Evolutionary conservation across 2,888 invertebrate genomes (phyloP).

Genomic region (Poecilus cupreus): DNA sequence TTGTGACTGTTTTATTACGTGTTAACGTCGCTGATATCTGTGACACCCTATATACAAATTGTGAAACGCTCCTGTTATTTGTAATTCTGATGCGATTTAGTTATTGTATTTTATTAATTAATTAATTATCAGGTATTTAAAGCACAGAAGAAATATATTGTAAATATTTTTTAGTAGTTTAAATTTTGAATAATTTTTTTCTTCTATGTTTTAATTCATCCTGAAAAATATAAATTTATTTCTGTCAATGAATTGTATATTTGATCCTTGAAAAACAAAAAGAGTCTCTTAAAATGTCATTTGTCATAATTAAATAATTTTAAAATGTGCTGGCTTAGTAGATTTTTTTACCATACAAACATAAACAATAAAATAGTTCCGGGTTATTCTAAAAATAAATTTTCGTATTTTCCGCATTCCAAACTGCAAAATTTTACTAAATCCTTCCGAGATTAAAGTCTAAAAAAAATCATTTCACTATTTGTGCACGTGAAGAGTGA

Average conservation of each 20-base stretch:
- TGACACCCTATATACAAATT: background rate
- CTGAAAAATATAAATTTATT: background rate
- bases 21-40: background rate
- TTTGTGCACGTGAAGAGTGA: background rate
- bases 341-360: too few species aligned
- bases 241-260: background rate
- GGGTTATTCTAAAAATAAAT: too few species aligned
- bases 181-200: background rate
- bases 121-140: background rate
- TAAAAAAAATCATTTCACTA: too few species aligned
- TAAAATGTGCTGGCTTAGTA: too few species aligned
- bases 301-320: too few species aligned
- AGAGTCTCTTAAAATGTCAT: too few species aligned
- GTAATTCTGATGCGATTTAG: background rate
- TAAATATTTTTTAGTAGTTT: background rate
- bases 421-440: too few species aligned
- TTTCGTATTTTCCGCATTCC: too few species aligned
- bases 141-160: too few species aligned
- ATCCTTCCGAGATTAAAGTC: too few species aligned
- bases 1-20: slow-evolving; percentile 15
- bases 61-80: background rate
- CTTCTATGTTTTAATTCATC: background rate
- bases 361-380: too few species aligned
- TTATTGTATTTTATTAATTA: background rate
- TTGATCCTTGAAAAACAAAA: too few species aligned